Percentiles rank a stretch among this genome's conserved stretches.
These are phyloP conservation scores for Pseudochaenichthys georgianus DNA, from an alignment of 2,797 vertebrate genomes.

Conservation along the genomic window DNA sequence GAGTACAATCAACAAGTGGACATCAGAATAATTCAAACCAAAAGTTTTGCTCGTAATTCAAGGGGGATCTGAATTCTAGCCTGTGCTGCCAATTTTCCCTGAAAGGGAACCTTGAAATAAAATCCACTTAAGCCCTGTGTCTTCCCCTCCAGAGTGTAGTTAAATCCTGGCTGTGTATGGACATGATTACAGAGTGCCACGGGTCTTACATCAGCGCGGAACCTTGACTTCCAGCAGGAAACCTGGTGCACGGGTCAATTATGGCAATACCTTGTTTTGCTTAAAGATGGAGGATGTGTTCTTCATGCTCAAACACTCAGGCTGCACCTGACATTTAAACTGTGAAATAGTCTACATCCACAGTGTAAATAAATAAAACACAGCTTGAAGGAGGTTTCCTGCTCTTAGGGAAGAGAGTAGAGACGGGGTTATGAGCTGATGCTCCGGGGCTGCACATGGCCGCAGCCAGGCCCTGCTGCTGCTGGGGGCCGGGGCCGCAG, in stretches of 20 bases:
- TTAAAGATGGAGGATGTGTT: constrained; percentile 66
- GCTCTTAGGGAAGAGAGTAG: constrained; percentile 14
- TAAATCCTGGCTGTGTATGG: constrained; percentile 78
- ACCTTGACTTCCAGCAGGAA: constrained; percentile 82
- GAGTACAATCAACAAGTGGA: constrained; percentile 63
- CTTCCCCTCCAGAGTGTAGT: constrained; percentile 77
- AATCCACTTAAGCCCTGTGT: constrained; percentile 80
- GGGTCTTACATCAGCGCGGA: constrained; percentile 75
- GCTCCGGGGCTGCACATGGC: constrained; percentile 34
- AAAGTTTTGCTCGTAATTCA: constrained; percentile 61
- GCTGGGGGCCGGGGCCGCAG: constrained; percentile 22
- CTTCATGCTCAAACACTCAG: constrained; percentile 47
- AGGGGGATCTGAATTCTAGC: constrained; percentile 61
- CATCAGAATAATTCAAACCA: constrained; percentile 79
- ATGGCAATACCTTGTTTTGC: constrained; percentile 69
- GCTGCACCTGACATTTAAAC: constrained; percentile 50
- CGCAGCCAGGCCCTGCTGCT: constrained; percentile 32
- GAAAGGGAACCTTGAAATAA: constrained; percentile 81
- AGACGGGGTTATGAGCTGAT: constrained; percentile 12
- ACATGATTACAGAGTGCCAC: constrained; percentile 78
- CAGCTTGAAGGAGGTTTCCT: constrained; percentile 22
- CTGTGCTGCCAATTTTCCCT: constrained; percentile 68
- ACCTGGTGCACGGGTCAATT: constrained; percentile 75
- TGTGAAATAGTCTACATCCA: constrained; percentile 36
- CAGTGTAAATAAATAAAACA: constrained; percentile 60